Evolutionary conservation across 1,140 invertebrate species (phyloP).

Genomic region (Nixonia krombeini): DNA sequence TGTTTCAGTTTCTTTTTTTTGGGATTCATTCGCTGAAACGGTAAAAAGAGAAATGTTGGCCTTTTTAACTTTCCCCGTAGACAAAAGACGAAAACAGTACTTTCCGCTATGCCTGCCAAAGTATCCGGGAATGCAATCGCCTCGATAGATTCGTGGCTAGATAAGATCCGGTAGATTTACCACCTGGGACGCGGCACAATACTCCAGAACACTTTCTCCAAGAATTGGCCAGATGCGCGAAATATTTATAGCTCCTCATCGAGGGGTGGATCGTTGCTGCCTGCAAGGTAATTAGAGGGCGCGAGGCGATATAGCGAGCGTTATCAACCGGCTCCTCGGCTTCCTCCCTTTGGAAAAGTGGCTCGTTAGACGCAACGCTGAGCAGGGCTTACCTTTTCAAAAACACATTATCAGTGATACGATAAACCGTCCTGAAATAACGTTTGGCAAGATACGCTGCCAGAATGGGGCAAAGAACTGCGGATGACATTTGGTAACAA

Average conservation of each 20-base stretch:
- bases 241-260: conserved; percentile 66
- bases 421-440: conserved; percentile 48
- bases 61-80: too few species aligned
- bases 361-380: conserved; percentile 40
- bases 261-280: conserved; percentile 54
- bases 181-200: conserved; percentile 36
- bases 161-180: conserved; percentile 33
- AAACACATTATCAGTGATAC: conserved; percentile 53
- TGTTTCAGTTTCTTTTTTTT: too few species aligned
- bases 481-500: too few species aligned
- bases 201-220: conserved; percentile 55
- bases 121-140: conserved; percentile 15
- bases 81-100: not conserved
- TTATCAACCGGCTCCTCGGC: conserved; percentile 61
- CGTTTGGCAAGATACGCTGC: too few species aligned
- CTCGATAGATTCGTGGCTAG: conserved; percentile 16
- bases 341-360: conserved; percentile 52
- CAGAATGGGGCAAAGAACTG: too few species aligned
- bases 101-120: conserved; percentile 26
- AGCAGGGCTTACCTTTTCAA: conserved; percentile 56
- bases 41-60: conserved; percentile 7
- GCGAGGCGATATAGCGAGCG: conserved; percentile 49
- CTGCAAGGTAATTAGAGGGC: conserved; percentile 71
- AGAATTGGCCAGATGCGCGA: conserved; percentile 61
- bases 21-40: conserved; percentile 9